Evolutionary conservation across 2,888 invertebrate species (phyloP).

Genomic region (Drosophila acutilabella): DNA sequence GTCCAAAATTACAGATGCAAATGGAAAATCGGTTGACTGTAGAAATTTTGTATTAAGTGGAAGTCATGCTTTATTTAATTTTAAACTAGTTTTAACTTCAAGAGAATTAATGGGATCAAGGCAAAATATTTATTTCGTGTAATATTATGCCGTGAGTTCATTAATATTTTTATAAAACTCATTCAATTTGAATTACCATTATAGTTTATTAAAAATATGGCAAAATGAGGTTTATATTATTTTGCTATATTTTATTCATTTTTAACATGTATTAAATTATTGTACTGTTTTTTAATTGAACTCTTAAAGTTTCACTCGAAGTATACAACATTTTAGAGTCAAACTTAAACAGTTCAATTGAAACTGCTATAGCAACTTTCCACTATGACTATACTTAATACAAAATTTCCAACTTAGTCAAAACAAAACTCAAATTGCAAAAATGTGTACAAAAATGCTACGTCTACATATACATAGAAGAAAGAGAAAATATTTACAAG

Average conservation of each 20-base stretch:
- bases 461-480: constrained; percentile 47
- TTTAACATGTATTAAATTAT: not conserved
- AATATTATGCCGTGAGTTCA: constrained; percentile 29
- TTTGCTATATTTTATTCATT: constrained; percentile 11
- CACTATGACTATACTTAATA: constrained; percentile 51
- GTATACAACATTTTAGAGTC: not conserved
- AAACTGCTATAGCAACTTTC: not conserved
- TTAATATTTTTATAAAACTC: not conserved
- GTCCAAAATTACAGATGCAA: constrained; percentile 49
- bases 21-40: constrained; percentile 21
- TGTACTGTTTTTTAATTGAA: constrained; percentile 15
- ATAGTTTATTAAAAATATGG: constrained; percentile 13
- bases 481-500: constrained; percentile 56
- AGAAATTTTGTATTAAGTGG: constrained; percentile 44
- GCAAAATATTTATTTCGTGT: constrained; percentile 21
- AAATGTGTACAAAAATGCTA: constrained; percentile 57
- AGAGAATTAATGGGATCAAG: constrained; percentile 9
- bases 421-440: constrained; percentile 35
- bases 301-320: constrained; percentile 16
- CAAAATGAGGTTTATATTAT: constrained; percentile 26
- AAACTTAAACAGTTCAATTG: constrained; percentile 33
- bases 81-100: not conserved
- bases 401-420: constrained; percentile 31
- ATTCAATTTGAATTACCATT: not conserved
- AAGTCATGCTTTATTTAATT: constrained; percentile 19